Conservation (phyloP, 2,888 invertebrate genomes). For the Acleris emargana region DNA sequence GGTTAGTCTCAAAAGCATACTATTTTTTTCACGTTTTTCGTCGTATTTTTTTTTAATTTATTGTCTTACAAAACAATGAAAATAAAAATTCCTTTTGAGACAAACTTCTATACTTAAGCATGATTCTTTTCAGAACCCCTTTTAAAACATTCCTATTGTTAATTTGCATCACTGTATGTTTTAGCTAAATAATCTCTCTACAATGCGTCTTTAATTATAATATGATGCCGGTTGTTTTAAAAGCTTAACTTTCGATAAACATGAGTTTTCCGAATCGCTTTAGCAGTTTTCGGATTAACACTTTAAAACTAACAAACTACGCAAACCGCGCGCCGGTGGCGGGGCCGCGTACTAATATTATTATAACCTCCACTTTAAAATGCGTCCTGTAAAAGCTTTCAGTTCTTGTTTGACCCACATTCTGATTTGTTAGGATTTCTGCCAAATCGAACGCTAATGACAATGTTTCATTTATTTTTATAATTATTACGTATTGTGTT, state of each 20-base stretch:
- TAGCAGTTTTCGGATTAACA: conserved; percentile 26
- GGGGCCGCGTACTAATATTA: conserved; percentile 13
- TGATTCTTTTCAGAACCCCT: too few species aligned
- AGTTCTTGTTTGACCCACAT: conserved; percentile 24
- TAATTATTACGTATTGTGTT: neutral
- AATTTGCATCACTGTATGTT: too few species aligned
- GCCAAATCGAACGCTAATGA: conserved; percentile 16
- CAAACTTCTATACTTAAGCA: too few species aligned
- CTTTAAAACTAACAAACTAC: conserved; percentile 28
- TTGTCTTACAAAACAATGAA: too few species aligned
- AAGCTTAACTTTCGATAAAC: conserved; percentile 19
- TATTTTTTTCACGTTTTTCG: too few species aligned
- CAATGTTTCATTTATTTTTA: conserved; percentile 14
- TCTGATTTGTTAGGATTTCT: conserved; percentile 14
- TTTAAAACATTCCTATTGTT: too few species aligned
- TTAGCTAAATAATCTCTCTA: too few species aligned
- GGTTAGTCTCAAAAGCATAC: too few species aligned
- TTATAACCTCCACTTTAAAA: conserved; percentile 26
- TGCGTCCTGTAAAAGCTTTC: conserved; percentile 14
- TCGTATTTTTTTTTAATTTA: too few species aligned
- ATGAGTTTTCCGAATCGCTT: conserved; percentile 14
- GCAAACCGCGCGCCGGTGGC: conserved; percentile 1
- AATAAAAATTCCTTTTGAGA: too few species aligned
- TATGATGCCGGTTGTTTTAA: conserved; percentile 6
- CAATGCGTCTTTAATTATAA: too few species aligned